Conservation (phyloP, 2,797 vertebrate genomes). For the Heterohyrax brucei region DNA sequence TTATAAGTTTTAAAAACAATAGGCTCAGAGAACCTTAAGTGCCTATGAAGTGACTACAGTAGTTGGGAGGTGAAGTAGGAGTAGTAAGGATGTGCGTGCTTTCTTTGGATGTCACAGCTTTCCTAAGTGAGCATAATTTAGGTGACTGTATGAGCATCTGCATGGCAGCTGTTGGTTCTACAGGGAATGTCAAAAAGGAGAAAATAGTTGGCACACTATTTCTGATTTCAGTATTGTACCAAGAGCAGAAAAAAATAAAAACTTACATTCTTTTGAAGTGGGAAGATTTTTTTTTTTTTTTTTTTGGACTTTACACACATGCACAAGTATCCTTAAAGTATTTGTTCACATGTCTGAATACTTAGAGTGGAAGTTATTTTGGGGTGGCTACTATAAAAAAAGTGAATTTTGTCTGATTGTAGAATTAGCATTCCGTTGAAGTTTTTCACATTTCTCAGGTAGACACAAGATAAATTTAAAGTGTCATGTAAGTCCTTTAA, state of each 20-base stretch:
- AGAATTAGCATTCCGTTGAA: background rate
- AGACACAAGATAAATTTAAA: background rate
- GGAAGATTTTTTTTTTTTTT: slow-evolving; percentile 71
- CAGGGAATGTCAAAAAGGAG: slow-evolving; percentile 82
- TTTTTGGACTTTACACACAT: slow-evolving; percentile 46
- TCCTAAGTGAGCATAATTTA: slow-evolving; percentile 73
- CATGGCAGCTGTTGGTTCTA: slow-evolving; percentile 83
- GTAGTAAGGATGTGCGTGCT: slow-evolving; percentile 67
- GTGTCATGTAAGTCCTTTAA: background rate
- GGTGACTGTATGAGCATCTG: slow-evolving; percentile 83
- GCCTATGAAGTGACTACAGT: slow-evolving; percentile 67
- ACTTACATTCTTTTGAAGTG: slow-evolving; percentile 85
- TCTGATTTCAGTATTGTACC: slow-evolving; percentile 83
- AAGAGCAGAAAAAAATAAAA: slow-evolving; percentile 82
- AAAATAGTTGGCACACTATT: slow-evolving; percentile 82
- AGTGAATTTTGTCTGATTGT: background rate
- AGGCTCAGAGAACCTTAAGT: slow-evolving; percentile 40
- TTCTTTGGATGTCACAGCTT: slow-evolving; percentile 60
- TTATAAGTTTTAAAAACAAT: slow-evolving; percentile 76
- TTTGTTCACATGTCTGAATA: slow-evolving; percentile 21
- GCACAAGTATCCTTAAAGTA: slow-evolving; percentile 1
- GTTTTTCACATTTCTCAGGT: slow-evolving; percentile 10
- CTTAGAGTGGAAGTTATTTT: background rate
- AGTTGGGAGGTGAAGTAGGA: slow-evolving; percentile 32
- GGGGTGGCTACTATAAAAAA: slow-evolving; percentile 21